Conservation (phyloP, 2,797 vertebrate genomes). For the Poeciliopsis presidionis region DNA sequence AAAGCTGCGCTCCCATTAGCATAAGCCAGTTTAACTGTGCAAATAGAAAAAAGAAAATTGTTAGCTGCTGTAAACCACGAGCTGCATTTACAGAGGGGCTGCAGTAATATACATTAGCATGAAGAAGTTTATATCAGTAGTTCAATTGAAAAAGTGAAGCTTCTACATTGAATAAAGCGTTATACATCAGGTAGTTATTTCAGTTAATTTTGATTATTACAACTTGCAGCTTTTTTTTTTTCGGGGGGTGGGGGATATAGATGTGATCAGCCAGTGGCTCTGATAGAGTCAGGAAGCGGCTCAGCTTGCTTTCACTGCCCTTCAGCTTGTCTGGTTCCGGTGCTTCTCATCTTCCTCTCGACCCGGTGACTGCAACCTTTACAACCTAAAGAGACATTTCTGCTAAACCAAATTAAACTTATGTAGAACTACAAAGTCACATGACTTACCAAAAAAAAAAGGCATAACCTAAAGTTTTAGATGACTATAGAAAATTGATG, state of each 20-base stretch:
- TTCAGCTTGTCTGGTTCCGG: not conserved
- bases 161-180: not conserved
- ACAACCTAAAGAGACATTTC: too few relatives aligned
- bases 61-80: constrained; percentile 50
- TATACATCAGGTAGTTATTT: not conserved
- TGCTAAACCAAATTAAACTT: too few relatives aligned
- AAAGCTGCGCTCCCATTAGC: constrained; percentile 40
- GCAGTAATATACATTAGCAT: not conserved
- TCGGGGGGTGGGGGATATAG: too few relatives aligned
- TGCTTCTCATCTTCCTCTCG: not conserved
- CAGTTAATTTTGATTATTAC: not conserved
- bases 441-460: too few relatives aligned
- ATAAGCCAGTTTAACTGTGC: constrained; percentile 28
- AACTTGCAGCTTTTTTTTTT: not conserved
- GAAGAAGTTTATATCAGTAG: not conserved
- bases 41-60: constrained; percentile 30
- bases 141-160: not conserved
- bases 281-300: not conserved
- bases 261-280: not conserved
- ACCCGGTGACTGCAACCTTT: too few relatives aligned
- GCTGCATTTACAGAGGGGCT: constrained; percentile 29
- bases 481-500: too few relatives aligned
- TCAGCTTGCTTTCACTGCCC: not conserved
- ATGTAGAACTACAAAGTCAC: too few relatives aligned
- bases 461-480: too few relatives aligned